Base-by-base conservation (phyloP, 2,797 vertebrate species). In the Manis javanica region DNA sequence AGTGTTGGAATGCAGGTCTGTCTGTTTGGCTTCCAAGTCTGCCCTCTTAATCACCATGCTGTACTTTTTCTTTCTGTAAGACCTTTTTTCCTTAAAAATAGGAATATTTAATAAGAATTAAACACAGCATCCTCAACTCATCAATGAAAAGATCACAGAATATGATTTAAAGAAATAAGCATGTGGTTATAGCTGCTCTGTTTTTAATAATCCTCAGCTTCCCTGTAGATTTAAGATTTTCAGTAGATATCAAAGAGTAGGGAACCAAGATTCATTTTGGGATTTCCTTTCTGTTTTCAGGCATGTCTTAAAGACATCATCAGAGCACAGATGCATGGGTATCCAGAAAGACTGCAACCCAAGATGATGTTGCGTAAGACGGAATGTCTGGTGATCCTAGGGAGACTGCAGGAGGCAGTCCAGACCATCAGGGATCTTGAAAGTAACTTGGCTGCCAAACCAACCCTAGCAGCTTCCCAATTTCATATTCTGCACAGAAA, bases 241-340 rank as follows among this genome's bases (percentile, higher is more conserved):
- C 34, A 68, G 42, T 87, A 66, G n/a, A 71, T 16, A 39, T 51
- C 89, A 71, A 92, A 93, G 64, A 90, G 7, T 59, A 46, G 31
- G n/a, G 18, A 82, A 82, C 63, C 29, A 79, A 37, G 2, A 39
- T 15, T 97, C 93, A 97, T 68, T 72, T 83, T 9, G 46, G 51
- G 7, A 21, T 93, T 91, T 98, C 78, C 4, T 92, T 71, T 95
- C 96, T 94, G 34, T 91, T 96, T 93, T 37, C 96, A 99, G 99
- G 98, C 98, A 68, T 99, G 99, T 97, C 98, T 99, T 91, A 95
- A 99, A 95, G 99, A 99, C 95, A 99, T 99, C 71, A 90, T 94
- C 57, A 98, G 97, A 95, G 99, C 99, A 55, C 88, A 99, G 94
- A 98, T 88, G 34, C 98, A 98, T 4, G 98, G 98, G 75, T 99